Percentiles rank a stretch among this genome's conserved stretches.
Conservation (phyloP, 2,888 invertebrate species). For the Muscina levida region DNA sequence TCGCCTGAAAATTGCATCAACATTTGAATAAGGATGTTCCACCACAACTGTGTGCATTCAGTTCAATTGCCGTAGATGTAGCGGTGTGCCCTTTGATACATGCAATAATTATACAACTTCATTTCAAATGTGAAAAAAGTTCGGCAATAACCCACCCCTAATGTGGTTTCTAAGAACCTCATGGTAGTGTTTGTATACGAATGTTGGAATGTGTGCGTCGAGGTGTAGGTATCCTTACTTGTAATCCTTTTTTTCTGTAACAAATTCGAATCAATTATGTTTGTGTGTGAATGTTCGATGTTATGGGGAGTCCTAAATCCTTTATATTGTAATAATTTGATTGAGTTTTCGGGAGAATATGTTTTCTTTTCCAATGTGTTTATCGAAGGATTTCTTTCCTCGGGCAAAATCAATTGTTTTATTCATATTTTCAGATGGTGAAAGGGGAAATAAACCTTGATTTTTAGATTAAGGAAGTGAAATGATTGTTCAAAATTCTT, state of each 20-base stretch:
- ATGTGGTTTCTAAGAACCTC: not conserved
- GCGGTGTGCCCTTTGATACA: not conserved
- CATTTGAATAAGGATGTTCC: conserved; percentile 28
- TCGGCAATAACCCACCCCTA: conserved; percentile 27
- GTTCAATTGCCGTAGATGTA: not conserved
- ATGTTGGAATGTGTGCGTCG: not conserved
- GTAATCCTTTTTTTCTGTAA: conserved; percentile 21
- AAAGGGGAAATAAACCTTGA: not conserved
- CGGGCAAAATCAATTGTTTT: conserved; percentile 11
- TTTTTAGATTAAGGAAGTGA: not conserved
- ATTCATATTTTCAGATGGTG: conserved; percentile 15
- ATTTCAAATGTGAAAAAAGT: not conserved
- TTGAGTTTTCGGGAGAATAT: conserved; percentile 19
- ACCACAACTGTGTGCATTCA: not conserved
- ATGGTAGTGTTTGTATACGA: not conserved
- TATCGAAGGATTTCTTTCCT: conserved; percentile 3
- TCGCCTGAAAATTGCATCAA: conserved; percentile 40
- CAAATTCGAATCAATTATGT: not conserved
- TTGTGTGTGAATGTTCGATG: not conserved
- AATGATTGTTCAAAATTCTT: conserved; percentile 11
- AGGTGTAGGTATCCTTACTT: not conserved
- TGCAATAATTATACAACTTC: conserved; percentile 18
- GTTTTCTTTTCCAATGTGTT: conserved; percentile 18
- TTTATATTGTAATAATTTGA: conserved; percentile 16
- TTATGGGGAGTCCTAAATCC: conserved; percentile 4